Evolutionary conservation across 1,140 invertebrate species (phyloP), one percentile per base, ranked within the genome.

Genomic region (Chrysopa pallens): DNA sequence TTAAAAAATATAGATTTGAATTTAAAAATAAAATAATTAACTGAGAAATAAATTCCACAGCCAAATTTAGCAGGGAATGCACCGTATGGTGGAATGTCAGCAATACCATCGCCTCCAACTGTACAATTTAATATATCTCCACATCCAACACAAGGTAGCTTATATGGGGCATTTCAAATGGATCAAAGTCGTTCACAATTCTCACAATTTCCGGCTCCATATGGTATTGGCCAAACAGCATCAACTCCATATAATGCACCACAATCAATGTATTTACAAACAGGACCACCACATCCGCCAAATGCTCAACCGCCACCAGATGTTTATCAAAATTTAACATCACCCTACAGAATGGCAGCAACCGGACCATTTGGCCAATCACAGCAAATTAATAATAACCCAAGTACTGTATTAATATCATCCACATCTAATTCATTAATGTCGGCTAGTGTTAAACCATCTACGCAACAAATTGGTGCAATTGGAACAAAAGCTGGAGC

Each of bases 391-490:
- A 72, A 76, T 47, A 84, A 74, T 54, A 87, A 83, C 64, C 84
- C 85, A 17, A 90, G 79, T 52, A 86, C 85, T 23, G 83, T 89
- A 42, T 73, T 93, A 46, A 90, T 91, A 44, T 87, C 84, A 39
- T 88, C 85, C 23, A 80, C 80, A 7, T 79, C 81, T 7, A 87
- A 86, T 61, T 87, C 85, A 14, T 67, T 90, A 38, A 90, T 91
- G 84, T 89, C 86, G 1, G 82, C 85, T 31, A 80, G 77, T 48
- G 83, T 89, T 11, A 91, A 91, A 58, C 83, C 83, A 13, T 81
- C 81, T 8, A 72, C 76, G 40, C 83, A 86, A 63, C 79, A 74
- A 53, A 84, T 88, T 55, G 78, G 82, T 52, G 77, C 85, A 46
- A 83, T 91, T 53, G 57, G 59, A 23, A 61, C 59, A 23, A 61